These are phyloP conservation scores for Drosophila mercatorum DNA, from an alignment of 2,888 invertebrate genomes.

Conservation along the genomic window DNA sequence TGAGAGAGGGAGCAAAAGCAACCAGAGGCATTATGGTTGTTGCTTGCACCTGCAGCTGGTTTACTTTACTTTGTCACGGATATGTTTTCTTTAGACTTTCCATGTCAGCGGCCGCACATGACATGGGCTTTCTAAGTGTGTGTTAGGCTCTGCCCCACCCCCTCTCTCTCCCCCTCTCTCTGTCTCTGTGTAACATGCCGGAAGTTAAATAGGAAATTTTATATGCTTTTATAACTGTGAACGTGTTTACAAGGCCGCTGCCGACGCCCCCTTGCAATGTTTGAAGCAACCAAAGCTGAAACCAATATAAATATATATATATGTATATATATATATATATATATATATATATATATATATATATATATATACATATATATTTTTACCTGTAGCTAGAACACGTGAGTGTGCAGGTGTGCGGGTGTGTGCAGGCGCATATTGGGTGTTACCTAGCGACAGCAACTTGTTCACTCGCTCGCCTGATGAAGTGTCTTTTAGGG, in stretches of 20 bases:
- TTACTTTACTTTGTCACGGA: conserved; percentile 77
- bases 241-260: conserved; percentile 69
- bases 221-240: conserved; percentile 80
- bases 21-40: conserved; percentile 66
- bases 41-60: conserved; percentile 71
- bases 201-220: conserved; percentile 79
- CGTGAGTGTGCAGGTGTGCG: conserved; percentile 1
- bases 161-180: neutral
- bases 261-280: conserved; percentile 19
- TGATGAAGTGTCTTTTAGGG: conserved; percentile 66
- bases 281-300: conserved; percentile 27
- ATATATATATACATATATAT: neutral
- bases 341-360: conserved; percentile 1
- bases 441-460: conserved; percentile 57
- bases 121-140: conserved; percentile 26
- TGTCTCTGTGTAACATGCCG: conserved; percentile 61
- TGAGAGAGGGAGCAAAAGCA: conserved; percentile 25
- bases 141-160: neutral
- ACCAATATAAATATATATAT: conserved; percentile 8
- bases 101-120: conserved; percentile 51
- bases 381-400: conserved; percentile 14
- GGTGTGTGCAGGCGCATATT: conserved; percentile 6
- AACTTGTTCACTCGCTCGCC: conserved; percentile 51
- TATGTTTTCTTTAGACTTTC: conserved; percentile 77
- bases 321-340: conserved; percentile 1